Conservation (phyloP, 2,888 invertebrate genomes). For the Acronicta aceris region DNA sequence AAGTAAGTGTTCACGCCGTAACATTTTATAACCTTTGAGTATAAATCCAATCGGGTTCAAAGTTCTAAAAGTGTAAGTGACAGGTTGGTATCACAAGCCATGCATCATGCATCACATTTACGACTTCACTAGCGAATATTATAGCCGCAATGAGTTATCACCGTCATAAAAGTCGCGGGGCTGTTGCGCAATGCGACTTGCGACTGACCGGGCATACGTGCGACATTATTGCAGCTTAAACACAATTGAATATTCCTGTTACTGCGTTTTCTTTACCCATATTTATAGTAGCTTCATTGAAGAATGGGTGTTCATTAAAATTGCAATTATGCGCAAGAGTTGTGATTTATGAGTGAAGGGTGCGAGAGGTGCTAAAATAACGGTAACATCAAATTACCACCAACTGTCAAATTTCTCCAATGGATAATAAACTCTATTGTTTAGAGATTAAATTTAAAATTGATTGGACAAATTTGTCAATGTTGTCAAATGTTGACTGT, state of each 20-base stretch:
- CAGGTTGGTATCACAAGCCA: conserved; percentile 36
- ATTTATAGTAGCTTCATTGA: conserved; percentile 38
- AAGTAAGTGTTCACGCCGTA: neutral
- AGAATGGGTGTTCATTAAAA: conserved; percentile 41
- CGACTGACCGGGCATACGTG: conserved; percentile 41
- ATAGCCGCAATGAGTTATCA: conserved; percentile 52
- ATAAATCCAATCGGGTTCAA: conserved; percentile 18
- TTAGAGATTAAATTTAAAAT: too few species aligned
- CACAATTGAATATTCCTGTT: conserved; percentile 41
- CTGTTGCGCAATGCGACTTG: conserved; percentile 49
- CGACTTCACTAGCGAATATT: conserved; percentile 54
- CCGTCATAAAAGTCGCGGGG: conserved; percentile 48
- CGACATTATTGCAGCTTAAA: conserved; percentile 37
- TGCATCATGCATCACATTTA: conserved; percentile 50
- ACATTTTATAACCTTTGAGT: conserved; percentile 15
- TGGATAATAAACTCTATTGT: too few species aligned
- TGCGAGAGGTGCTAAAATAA: conserved; percentile 30
- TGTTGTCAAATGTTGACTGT: too few species aligned
- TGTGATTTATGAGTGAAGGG: conserved; percentile 40
- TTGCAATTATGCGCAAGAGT: conserved; percentile 42
- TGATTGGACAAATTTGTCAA: too few species aligned
- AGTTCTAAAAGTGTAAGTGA: conserved; percentile 53
- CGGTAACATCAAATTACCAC: too few species aligned
- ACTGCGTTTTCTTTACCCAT: conserved; percentile 6
- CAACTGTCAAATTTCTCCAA: too few species aligned